phyloP scores from a whole-genome alignment of 2,888 invertebrate species.

The Cataglyphis livida region DNA sequence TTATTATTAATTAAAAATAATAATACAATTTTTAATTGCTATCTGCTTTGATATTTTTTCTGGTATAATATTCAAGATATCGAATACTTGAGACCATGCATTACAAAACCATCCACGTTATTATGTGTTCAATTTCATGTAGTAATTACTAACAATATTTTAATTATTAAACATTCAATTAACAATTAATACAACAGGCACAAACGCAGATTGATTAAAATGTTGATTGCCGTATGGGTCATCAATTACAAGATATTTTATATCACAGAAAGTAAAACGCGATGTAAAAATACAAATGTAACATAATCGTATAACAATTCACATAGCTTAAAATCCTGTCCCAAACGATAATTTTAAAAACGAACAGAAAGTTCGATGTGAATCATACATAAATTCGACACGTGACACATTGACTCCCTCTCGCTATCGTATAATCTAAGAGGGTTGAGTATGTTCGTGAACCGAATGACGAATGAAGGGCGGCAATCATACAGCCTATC shows the following conservation, averaged over 20 bases:
- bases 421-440: constrained; percentile 43
- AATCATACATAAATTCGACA: constrained; percentile 63
- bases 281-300: constrained; percentile 13
- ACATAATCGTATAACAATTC: constrained; percentile 36
- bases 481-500: constrained; percentile 60
- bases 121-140: not conserved
- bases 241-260: constrained; percentile 38
- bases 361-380: constrained; percentile 46
- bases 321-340: constrained; percentile 19
- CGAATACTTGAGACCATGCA: not conserved
- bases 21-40: not conserved
- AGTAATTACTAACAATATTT: constrained; percentile 41
- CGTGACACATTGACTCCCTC: constrained; percentile 56
- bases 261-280: not conserved
- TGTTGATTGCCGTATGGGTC: constrained; percentile 41
- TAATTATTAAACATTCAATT: constrained; percentile 46
- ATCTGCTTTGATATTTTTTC: not conserved
- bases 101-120: not conserved
- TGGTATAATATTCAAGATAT: not conserved
- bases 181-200: constrained; percentile 39
- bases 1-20: not conserved
- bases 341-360: constrained; percentile 39
- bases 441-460: constrained; percentile 59
- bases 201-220: constrained; percentile 39
- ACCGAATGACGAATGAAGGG: constrained; percentile 57